phyloP scores from a whole-genome alignment of 2,797 vertebrate genomes.

The Amazona finschi region DNA sequence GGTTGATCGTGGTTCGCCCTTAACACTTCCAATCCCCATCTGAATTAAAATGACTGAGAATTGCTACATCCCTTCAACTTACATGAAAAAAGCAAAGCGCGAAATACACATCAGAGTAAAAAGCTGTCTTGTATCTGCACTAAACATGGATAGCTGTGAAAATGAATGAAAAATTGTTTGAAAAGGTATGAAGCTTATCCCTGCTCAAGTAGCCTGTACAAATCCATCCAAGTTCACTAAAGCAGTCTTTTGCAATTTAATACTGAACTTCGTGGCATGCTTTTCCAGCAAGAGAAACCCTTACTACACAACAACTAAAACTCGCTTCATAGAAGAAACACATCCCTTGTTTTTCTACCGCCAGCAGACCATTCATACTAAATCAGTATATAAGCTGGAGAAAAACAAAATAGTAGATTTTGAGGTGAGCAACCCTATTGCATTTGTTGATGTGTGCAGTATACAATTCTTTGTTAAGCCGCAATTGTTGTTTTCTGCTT shows the following conservation, averaged over 20 bases:
- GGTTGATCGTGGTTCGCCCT: background rate
- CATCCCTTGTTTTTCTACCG: background rate
- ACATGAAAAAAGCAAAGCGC: background rate
- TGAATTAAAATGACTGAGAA: background rate
- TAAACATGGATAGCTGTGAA: background rate
- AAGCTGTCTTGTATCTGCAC: background rate
- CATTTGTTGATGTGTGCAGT: background rate
- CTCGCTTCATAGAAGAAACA: background rate
- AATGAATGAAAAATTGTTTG: conserved; percentile 8
- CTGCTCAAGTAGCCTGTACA: background rate
- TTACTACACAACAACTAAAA: background rate
- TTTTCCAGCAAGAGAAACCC: background rate
- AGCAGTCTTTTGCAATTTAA: background rate
- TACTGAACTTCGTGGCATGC: background rate
- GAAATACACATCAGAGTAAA: background rate
- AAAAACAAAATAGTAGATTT: background rate
- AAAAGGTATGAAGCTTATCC: background rate
- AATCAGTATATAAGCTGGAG: background rate
- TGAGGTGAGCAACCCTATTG: background rate
- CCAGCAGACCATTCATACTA: background rate
- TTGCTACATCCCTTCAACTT: background rate
- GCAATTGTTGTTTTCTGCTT: conserved; percentile 28
- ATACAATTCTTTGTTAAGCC: background rate
- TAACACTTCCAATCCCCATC: background rate
- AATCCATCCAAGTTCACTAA: conserved; percentile 20